A percentile compares a stretch with the other conserved stretches of the same genome.
phyloP scores from a whole-genome alignment of 2,888 invertebrate genomes.

The Lacanobia wlatinum region DNA sequence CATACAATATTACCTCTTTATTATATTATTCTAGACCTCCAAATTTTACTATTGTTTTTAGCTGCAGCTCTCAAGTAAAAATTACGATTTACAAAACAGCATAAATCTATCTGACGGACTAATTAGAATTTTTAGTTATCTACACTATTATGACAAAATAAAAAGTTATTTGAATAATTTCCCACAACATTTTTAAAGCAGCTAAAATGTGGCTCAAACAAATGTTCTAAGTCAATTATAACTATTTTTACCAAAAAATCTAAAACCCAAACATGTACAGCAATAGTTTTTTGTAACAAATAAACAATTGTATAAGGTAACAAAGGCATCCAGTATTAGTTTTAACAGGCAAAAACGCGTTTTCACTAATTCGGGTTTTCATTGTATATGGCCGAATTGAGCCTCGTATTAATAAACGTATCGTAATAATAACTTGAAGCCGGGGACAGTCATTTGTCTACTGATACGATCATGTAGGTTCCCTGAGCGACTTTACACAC shows the following conservation, averaged over 20 bases:
- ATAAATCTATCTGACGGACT: too few species aligned
- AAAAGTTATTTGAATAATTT: too few species aligned
- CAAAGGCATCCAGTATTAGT: too few species aligned
- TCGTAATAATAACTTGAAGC: constrained; percentile 8
- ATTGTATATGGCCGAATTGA: background rate
- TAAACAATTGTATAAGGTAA: background rate
- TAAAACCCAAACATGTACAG: background rate
- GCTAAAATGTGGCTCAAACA: too few species aligned
- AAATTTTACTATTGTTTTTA: background rate
- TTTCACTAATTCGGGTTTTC: background rate
- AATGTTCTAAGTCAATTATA: too few species aligned
- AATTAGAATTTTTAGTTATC: too few species aligned
- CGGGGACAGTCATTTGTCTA: constrained; percentile 40
- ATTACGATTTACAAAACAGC: too few species aligned
- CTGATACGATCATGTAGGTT: constrained; percentile 22
- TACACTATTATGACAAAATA: too few species aligned
- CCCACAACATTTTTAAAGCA: too few species aligned
- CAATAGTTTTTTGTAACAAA: background rate
- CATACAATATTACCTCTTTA: background rate
- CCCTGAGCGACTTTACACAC: constrained; percentile 20
- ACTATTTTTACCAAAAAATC: background rate
- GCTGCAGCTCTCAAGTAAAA: background rate
- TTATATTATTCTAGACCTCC: background rate
- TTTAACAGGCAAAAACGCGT: background rate
- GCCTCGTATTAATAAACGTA: background rate